Evolutionary conservation across 1,140 invertebrate species (phyloP).

Genomic region (Maniola jurtina): DNA sequence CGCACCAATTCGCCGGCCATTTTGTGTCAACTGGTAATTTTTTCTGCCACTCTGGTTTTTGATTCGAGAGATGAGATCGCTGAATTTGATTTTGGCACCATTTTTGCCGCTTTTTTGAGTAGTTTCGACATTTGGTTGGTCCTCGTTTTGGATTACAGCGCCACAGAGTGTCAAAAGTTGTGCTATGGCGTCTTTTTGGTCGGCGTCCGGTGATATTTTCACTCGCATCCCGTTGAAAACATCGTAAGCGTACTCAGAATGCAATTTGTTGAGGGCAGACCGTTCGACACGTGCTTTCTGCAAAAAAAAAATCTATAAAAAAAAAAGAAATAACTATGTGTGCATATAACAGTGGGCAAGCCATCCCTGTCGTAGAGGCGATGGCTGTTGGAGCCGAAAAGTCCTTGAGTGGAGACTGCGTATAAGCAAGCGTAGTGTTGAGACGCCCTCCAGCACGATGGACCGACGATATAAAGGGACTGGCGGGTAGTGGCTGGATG

Average conservation of each 20-base stretch:
- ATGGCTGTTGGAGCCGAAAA: too few relatives aligned
- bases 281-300: conserved; percentile 66
- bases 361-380: too few relatives aligned
- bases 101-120: conserved; percentile 22
- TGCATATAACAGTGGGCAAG: too few relatives aligned
- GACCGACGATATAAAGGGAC: too few relatives aligned
- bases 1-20: not conserved
- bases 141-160: conserved; percentile 40
- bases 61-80: not conserved
- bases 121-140: conserved; percentile 15
- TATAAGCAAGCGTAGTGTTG: too few relatives aligned
- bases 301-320: too few relatives aligned
- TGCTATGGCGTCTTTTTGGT: conserved; percentile 44
- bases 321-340: too few relatives aligned
- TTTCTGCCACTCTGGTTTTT: conserved; percentile 25
- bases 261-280: conserved; percentile 39
- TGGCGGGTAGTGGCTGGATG: too few relatives aligned
- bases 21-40: not conserved
- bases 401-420: too few relatives aligned
- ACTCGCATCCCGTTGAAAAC: conserved; percentile 54
- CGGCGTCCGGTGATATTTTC: conserved; percentile 34
- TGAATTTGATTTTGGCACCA: conserved; percentile 4
- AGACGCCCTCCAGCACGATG: too few relatives aligned
- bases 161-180: conserved; percentile 57
- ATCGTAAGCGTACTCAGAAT: conserved; percentile 54